Conservation (phyloP, 2,888 invertebrate genomes). For the Seladonia tumulorum region DNA sequence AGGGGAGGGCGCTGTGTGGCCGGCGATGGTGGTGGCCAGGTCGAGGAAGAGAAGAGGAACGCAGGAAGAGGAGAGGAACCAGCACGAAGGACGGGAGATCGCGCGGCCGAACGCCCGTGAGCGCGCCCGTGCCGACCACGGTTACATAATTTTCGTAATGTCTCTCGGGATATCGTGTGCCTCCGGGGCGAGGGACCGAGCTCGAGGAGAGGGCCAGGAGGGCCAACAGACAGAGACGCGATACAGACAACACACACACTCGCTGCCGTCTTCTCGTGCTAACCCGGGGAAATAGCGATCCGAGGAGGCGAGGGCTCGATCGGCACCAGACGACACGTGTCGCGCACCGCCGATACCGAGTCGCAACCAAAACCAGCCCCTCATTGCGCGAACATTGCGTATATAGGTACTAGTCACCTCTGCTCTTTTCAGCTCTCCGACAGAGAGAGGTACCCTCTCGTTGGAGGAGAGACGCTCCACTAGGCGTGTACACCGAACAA, state of each 20-base stretch:
- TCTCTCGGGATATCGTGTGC: constrained; percentile 16
- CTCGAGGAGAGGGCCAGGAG: background rate
- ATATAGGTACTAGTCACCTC: background rate
- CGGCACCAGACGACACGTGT: background rate
- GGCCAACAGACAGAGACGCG: background rate
- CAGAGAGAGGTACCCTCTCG: background rate
- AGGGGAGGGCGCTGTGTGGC: background rate
- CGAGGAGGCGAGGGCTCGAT: background rate
- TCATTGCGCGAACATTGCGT: background rate
- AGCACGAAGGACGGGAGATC: constrained; percentile 52
- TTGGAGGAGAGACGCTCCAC: background rate
- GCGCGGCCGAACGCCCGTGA: constrained; percentile 28
- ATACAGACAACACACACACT: constrained; percentile 2
- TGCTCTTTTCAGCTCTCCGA: background rate
- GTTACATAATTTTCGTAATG: constrained; percentile 71
- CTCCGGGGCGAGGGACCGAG: background rate
- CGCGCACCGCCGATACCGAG: background rate
- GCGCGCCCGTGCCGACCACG: constrained; percentile 33
- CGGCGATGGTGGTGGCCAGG: constrained; percentile 28
- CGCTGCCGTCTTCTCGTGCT: background rate
- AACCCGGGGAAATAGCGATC: constrained; percentile 9
- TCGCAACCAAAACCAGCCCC: background rate
- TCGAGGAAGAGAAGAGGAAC: constrained; percentile 41
- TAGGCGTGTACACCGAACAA: background rate
- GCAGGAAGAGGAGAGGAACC: constrained; percentile 46